Evolutionary conservation across 2,113 vertebrate species (phyloP).

Genomic region (Chaetodon auriga): DNA sequence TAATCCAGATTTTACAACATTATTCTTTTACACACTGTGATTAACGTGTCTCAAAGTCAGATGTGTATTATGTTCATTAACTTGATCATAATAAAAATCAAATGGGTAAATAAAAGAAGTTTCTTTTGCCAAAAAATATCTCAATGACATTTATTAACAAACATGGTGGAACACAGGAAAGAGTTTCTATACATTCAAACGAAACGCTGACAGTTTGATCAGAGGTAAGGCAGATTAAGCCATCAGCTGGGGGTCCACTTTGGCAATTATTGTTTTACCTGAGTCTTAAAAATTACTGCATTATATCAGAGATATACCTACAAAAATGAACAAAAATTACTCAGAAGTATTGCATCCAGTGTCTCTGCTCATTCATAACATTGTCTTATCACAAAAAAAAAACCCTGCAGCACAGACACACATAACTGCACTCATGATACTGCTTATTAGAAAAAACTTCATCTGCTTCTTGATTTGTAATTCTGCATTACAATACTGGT

Average conservation of each 20-base stretch:
- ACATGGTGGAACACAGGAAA: constrained; percentile 33
- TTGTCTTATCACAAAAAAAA: constrained; percentile 13
- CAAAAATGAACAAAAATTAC: constrained; percentile 30
- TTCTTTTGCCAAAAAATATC: constrained; percentile 73
- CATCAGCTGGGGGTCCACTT: neutral
- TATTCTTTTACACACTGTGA: constrained; percentile 51
- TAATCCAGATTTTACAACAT: constrained; percentile 49
- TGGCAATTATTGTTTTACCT: constrained; percentile 47
- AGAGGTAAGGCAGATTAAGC: constrained; percentile 30
- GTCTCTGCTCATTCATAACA: constrained; percentile 24
- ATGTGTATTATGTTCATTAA: constrained; percentile 64
- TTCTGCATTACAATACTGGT: constrained; percentile 10
- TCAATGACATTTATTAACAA: constrained; percentile 71
- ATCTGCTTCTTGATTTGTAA: constrained; percentile 11
- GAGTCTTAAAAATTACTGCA: constrained; percentile 46
- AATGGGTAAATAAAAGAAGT: constrained; percentile 67
- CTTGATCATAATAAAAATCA: constrained; percentile 64
- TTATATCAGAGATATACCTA: constrained; percentile 1
- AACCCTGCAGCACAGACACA: constrained; percentile 1
- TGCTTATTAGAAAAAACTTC: neutral
- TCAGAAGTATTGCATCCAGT: constrained; percentile 31
- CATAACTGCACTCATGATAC: constrained; percentile 10
- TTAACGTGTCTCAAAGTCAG: constrained; percentile 60
- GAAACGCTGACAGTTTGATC: constrained; percentile 39
- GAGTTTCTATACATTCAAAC: constrained; percentile 58